phyloP scores from a whole-genome alignment of 2,888 invertebrate genomes.

The Ryuthela nishihirai region DNA sequence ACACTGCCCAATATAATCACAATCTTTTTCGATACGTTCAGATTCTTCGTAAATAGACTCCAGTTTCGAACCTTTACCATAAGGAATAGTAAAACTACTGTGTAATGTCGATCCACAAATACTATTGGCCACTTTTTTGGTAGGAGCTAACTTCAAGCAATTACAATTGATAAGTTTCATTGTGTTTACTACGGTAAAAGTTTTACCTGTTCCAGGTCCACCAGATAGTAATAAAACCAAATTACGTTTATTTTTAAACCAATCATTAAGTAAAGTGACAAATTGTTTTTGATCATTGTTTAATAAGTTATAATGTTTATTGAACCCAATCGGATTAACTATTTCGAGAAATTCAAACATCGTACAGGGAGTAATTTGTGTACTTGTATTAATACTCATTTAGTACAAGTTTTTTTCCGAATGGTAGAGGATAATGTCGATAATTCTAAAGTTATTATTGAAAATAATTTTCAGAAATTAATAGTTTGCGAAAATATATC shows the following conservation, averaged over 20 bases:
- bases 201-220: slow-evolving; percentile 6
- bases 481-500: too few relatives aligned
- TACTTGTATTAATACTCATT: not conserved
- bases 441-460: too few relatives aligned
- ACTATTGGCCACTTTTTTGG: not conserved
- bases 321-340: slow-evolving; percentile 9
- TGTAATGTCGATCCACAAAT: slow-evolving; percentile 7
- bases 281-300: slow-evolving; percentile 1
- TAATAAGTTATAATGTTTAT: slow-evolving; percentile 7
- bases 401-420: too few relatives aligned
- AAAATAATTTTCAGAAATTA: too few relatives aligned
- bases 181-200: slow-evolving; percentile 2
- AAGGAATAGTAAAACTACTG: not conserved
- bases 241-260: slow-evolving; percentile 1
- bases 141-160: slow-evolving; percentile 7
- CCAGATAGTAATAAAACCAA: not conserved
- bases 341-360: slow-evolving; percentile 5
- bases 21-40: not conserved
- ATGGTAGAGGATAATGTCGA: too few relatives aligned
- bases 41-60: not conserved
- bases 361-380: not conserved
- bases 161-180: not conserved
- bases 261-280: slow-evolving; percentile 1
- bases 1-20: not conserved
- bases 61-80: not conserved